Evolutionary conservation across 2,797 vertebrate genomes (phyloP).

Genomic region (Loris lydekkerianus): DNA sequence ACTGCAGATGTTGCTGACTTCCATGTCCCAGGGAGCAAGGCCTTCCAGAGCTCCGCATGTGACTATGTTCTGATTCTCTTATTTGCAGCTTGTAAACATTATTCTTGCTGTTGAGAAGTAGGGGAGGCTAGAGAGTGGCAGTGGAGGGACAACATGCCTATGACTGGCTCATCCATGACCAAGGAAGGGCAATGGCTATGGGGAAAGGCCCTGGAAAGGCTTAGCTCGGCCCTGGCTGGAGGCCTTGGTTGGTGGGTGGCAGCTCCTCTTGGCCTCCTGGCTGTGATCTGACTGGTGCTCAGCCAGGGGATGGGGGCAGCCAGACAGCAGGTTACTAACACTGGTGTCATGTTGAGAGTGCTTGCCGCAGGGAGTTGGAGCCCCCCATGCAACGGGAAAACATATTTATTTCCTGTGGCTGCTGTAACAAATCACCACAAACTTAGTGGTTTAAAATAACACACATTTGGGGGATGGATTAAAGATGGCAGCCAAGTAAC

Average conservation of each 20-base stretch:
- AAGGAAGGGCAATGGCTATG: background rate
- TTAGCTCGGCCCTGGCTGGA: background rate
- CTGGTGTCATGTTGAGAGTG: background rate
- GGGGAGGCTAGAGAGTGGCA: background rate
- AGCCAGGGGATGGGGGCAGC: constrained; percentile 60
- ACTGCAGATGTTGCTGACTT: constrained; percentile 81
- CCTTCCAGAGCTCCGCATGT: background rate
- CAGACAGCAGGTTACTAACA: background rate
- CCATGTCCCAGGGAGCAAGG: constrained; percentile 1
- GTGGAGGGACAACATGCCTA: background rate
- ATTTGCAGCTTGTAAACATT: constrained; percentile 77
- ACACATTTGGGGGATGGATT: background rate
- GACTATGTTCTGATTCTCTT: background rate
- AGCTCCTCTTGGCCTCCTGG: background rate
- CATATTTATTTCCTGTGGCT: background rate
- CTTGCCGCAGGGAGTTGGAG: background rate
- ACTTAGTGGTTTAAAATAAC: background rate
- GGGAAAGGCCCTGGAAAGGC: background rate
- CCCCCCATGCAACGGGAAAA: background rate
- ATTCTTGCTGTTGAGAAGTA: constrained; percentile 62
- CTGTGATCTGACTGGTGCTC: background rate
- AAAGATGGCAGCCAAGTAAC: too few species aligned
- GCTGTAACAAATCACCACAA: background rate
- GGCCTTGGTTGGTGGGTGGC: background rate
- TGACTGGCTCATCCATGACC: background rate